Percentiles rank a stretch among this genome's conserved stretches.
phyloP scores from a whole-genome alignment of 2,888 invertebrate species.

The Subacronicta megacephala region DNA sequence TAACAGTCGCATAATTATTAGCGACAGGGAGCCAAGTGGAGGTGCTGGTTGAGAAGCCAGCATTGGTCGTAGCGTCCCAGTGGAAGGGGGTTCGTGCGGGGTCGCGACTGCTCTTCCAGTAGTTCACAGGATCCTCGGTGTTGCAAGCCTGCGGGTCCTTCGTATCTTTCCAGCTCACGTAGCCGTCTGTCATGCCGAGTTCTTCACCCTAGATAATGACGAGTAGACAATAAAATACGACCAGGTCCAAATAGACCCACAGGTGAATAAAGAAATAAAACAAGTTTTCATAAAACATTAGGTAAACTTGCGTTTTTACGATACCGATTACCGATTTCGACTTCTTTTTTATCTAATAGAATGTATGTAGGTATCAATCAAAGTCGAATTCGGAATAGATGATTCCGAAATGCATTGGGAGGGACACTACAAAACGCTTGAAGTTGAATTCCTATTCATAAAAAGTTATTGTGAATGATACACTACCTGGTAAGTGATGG shows the following conservation, averaged over 20 bases:
- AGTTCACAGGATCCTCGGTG: slow-evolving; percentile 90
- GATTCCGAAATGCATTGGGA: too few species aligned
- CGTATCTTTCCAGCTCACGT: slow-evolving; percentile 91
- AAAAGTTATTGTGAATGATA: background rate
- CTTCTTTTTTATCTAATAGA: too few species aligned
- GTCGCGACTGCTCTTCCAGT: slow-evolving; percentile 90
- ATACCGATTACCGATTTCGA: too few species aligned
- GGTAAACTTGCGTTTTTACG: too few species aligned
- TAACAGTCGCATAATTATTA: slow-evolving; percentile 89
- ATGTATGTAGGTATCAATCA: too few species aligned
- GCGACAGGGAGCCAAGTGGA: slow-evolving; percentile 91
- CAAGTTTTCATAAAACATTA: too few species aligned
- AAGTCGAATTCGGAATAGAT: too few species aligned
- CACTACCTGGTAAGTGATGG: slow-evolving; percentile 93
- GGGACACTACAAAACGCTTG: too few species aligned
- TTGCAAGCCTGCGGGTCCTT: slow-evolving; percentile 91
- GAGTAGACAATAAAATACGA: too few species aligned
- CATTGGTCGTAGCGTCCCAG: slow-evolving; percentile 88
- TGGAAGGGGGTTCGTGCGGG: slow-evolving; percentile 91
- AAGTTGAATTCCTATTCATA: too few species aligned
- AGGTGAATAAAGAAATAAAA: too few species aligned
- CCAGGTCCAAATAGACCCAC: too few species aligned
- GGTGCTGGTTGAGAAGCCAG: slow-evolving; percentile 81
- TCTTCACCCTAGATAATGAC: slow-evolving; percentile 93
- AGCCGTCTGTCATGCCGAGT: slow-evolving; percentile 93